Evolutionary conservation across 2,888 invertebrate species (phyloP).

Genomic region (Phasia obesa): DNA sequence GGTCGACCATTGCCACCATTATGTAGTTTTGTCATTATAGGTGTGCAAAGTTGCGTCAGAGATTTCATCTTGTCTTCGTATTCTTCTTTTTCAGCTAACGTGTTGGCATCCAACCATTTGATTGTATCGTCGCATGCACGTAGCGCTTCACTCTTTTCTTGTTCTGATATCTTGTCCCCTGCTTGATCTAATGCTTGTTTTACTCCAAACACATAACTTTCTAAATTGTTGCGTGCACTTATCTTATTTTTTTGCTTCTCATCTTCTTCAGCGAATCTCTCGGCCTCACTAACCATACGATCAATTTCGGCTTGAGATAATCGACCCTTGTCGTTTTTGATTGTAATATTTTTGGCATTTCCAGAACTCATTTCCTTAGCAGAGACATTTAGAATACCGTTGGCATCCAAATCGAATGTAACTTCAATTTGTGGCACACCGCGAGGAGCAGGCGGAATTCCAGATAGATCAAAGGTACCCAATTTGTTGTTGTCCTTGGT

Average conservation of each 20-base stretch:
- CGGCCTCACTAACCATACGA: slow-evolving; percentile 89
- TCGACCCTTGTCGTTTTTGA: slow-evolving; percentile 92
- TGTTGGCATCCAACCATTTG: slow-evolving; percentile 89
- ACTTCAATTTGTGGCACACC: slow-evolving; percentile 94
- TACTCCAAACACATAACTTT: slow-evolving; percentile 86
- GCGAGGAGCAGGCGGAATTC: slow-evolving; percentile 95
- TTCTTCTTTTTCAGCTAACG: slow-evolving; percentile 89
- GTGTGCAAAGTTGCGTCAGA: slow-evolving; percentile 79
- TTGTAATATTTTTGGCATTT: slow-evolving; percentile 89
- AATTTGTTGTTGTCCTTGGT: slow-evolving; percentile 96
- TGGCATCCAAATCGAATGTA: slow-evolving; percentile 92
- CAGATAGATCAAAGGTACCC: slow-evolving; percentile 97
- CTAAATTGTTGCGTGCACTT: slow-evolving; percentile 85
- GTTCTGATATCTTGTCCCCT: slow-evolving; percentile 85
- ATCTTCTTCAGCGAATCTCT: slow-evolving; percentile 89
- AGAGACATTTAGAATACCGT: slow-evolving; percentile 96
- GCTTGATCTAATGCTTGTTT: slow-evolving; percentile 86
- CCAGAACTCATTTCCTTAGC: slow-evolving; percentile 88
- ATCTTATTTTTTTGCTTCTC: slow-evolving; percentile 87
- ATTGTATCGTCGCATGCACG: slow-evolving; percentile 86
- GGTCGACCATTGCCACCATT: slow-evolving; percentile 84
- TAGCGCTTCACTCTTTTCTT: slow-evolving; percentile 87
- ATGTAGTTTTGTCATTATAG: slow-evolving; percentile 81
- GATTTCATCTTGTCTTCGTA: slow-evolving; percentile 83
- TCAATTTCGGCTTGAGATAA: slow-evolving; percentile 92